Conservation (phyloP, 2,113 vertebrate genomes). For the Nothobranchius kuhntae region DNA sequence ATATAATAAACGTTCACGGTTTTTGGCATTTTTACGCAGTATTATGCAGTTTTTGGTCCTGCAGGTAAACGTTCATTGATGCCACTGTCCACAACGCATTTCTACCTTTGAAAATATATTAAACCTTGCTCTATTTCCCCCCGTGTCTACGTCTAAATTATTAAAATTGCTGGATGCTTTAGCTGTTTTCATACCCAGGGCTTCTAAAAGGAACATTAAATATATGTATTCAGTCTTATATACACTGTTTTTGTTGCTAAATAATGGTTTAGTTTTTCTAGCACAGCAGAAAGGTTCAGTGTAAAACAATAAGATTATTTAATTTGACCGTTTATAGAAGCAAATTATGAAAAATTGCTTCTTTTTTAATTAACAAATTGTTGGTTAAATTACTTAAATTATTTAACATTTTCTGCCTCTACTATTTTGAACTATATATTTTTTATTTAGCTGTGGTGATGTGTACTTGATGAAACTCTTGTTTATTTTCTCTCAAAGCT, state of each 20-base stretch:
- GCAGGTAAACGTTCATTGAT: too few species aligned
- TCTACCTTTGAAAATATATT: too few species aligned
- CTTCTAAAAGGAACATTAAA: too few species aligned
- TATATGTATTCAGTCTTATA: too few species aligned
- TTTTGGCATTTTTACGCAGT: background rate
- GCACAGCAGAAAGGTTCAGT: too few species aligned
- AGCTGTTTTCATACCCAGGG: too few species aligned
- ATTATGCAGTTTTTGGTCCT: background rate
- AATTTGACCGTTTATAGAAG: background rate
- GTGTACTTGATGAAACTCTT: background rate
- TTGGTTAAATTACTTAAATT: background rate
- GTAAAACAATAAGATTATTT: background rate
- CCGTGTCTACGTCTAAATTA: too few species aligned
- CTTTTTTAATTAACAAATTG: background rate
- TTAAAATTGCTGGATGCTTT: too few species aligned
- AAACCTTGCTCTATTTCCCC: too few species aligned
- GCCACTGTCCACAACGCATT: too few species aligned
- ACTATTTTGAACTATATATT: background rate
- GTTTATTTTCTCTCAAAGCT: conserved; percentile 79
- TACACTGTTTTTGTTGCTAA: too few species aligned
- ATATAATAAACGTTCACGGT: background rate
- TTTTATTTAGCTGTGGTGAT: background rate
- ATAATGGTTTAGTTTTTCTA: too few species aligned
- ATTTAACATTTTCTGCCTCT: background rate
- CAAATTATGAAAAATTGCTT: background rate